These are phyloP conservation scores for Spodoptera picta DNA, from an alignment of 2,888 invertebrate genomes.

Conservation along the genomic window DNA sequence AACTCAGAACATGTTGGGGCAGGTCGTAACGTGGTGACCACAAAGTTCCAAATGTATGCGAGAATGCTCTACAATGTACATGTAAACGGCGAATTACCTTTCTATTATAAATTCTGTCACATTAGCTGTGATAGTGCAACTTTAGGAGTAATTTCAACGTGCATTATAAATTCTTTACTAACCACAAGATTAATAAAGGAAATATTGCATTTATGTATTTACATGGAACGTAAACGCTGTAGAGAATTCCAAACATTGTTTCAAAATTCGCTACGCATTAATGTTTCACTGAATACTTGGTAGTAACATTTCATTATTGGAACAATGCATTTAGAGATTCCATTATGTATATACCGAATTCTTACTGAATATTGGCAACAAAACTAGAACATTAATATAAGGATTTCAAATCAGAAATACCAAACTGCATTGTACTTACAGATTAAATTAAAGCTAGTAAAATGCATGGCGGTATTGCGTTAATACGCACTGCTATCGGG, in stretches of 20 bases:
- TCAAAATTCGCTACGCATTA: too few species aligned
- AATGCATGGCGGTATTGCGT: conserved; percentile 27
- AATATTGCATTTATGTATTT: too few species aligned
- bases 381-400: not conserved
- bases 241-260: too few species aligned
- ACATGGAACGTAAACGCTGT: too few species aligned
- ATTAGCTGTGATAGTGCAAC: not conserved
- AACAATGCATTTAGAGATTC: too few species aligned
- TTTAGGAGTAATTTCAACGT: too few species aligned
- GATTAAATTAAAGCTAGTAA: conserved; percentile 32
- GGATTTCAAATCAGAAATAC: conserved; percentile 1
- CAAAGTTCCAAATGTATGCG: conserved; percentile 54
- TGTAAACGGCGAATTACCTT: conserved; percentile 38
- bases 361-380: not conserved
- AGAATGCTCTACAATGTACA: conserved; percentile 25
- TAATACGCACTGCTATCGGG: conserved; percentile 21
- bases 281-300: too few species aligned
- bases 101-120: conserved; percentile 30
- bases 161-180: too few species aligned
- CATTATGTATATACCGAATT: too few species aligned
- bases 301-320: too few species aligned
- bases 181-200: too few species aligned
- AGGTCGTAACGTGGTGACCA: conserved; percentile 45
- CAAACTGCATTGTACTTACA: conserved; percentile 2
- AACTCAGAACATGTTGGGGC: conserved; percentile 30